Evolutionary conservation across 2,113 vertebrate genomes (phyloP).

Genomic region (Mormyrus lacerda): DNA sequence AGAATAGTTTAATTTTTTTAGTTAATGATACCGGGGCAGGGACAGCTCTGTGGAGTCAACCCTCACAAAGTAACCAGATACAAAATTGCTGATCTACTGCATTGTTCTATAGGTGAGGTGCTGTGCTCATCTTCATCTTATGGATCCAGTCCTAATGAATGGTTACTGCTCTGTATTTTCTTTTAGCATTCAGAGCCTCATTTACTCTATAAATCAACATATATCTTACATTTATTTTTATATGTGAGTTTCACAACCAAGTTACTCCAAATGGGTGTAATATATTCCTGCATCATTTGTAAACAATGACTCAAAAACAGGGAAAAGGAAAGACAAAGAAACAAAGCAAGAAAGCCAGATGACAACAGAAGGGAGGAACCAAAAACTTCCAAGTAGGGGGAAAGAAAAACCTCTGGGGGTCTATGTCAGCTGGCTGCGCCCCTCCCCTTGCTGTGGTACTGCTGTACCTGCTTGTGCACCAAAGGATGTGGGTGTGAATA

Average conservation of each 20-base stretch:
- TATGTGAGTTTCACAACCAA: neutral
- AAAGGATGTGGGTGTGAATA: neutral
- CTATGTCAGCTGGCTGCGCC: neutral
- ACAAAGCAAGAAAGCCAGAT: neutral
- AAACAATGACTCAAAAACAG: neutral
- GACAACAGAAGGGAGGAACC: neutral
- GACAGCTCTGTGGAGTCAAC: neutral
- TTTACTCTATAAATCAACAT: neutral
- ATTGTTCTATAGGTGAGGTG: neutral
- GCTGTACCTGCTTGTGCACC: neutral
- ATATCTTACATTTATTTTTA: neutral
- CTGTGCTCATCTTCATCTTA: neutral
- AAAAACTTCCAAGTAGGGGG: neutral
- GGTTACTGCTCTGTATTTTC: neutral
- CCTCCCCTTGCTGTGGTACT: neutral
- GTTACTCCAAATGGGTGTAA: neutral
- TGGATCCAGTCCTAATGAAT: neutral
- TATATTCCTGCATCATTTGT: neutral
- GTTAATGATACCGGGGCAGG: neutral
- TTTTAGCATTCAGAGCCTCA: neutral
- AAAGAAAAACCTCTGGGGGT: neutral
- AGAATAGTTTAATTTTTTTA: neutral
- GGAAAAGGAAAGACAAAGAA: neutral
- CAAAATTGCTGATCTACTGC: neutral
- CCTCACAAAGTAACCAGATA: neutral